A percentile compares a stretch with the other conserved stretches of the same genome.
These are phyloP conservation scores for Sterrhoptilus dennistouni DNA, from an alignment of 2,113 vertebrate genomes.

Conservation along the genomic window DNA sequence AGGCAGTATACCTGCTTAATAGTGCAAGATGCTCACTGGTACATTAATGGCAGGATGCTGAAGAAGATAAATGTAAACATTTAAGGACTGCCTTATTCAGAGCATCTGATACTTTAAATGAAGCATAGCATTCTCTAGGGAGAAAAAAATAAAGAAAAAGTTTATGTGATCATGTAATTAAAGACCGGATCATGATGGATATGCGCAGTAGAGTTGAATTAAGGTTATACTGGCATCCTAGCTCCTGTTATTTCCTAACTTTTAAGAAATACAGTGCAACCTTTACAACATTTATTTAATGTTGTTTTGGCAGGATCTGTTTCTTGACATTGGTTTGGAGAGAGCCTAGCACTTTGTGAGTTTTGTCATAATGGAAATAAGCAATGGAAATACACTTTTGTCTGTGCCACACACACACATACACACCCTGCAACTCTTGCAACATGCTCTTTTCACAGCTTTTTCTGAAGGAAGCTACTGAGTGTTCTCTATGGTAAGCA, in stretches of 20 bases:
- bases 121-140: background rate
- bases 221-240: slow-evolving; percentile 13
- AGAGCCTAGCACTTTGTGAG: background rate
- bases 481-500: background rate
- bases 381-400: slow-evolving; percentile 9
- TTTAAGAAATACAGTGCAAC: slow-evolving; percentile 13
- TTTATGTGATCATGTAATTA: slow-evolving; percentile 18
- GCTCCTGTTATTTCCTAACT: slow-evolving; percentile 22
- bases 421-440: background rate
- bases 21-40: background rate
- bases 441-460: background rate
- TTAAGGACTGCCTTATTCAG: background rate
- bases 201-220: background rate
- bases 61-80: background rate
- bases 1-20: background rate
- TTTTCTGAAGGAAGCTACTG: background rate
- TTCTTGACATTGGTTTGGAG: background rate
- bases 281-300: slow-evolving; percentile 23
- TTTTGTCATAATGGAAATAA: slow-evolving; percentile 32
- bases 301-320: slow-evolving; percentile 15
- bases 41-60: background rate
- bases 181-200: background rate
- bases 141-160: slow-evolving; percentile 5
- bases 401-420: background rate
- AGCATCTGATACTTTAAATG: background rate